phyloP scores from a whole-genome alignment of 2,888 invertebrate genomes.

The Apotomis betuletana region DNA sequence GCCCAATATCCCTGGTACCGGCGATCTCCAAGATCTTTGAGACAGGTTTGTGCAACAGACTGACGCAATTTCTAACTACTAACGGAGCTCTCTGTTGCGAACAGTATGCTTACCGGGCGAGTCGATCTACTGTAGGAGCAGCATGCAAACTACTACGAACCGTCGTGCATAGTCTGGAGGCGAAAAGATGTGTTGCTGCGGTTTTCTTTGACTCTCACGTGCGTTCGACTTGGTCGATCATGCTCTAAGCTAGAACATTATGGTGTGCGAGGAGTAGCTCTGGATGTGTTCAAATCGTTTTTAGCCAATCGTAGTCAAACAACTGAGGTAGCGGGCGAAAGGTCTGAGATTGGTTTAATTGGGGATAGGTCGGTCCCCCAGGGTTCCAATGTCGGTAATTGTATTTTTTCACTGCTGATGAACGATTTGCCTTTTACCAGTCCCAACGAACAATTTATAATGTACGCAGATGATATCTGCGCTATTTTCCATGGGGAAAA shows the following conservation, averaged over 20 bases:
- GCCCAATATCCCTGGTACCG: conserved; percentile 1
- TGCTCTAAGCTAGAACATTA: not conserved
- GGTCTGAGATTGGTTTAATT: not conserved
- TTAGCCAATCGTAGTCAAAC: not conserved
- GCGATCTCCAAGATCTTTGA: not conserved
- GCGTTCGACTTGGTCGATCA: conserved; percentile 8
- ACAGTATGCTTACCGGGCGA: not conserved
- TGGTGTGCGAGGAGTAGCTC: not conserved
- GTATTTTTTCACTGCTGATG: not conserved
- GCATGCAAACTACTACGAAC: not conserved
- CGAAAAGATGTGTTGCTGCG: no score
- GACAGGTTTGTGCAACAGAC: conserved; percentile 1
- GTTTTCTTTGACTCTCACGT: not conserved
- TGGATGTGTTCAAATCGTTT: not conserved
- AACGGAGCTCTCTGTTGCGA: not conserved
- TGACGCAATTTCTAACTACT: not conserved
- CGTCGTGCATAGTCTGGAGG: not conserved
- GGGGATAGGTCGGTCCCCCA: not conserved
- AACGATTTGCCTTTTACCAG: not conserved
- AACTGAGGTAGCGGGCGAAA: not conserved
- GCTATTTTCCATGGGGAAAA: no score
- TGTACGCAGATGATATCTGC: no score
- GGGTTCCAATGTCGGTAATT: not conserved
- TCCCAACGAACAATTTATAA: no score
- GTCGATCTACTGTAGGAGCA: not conserved